A percentile compares a stretch with the other conserved stretches of the same genome.
phyloP scores from a whole-genome alignment of 1,140 invertebrate species.

The Paramacrobiotus metropolitanus region DNA sequence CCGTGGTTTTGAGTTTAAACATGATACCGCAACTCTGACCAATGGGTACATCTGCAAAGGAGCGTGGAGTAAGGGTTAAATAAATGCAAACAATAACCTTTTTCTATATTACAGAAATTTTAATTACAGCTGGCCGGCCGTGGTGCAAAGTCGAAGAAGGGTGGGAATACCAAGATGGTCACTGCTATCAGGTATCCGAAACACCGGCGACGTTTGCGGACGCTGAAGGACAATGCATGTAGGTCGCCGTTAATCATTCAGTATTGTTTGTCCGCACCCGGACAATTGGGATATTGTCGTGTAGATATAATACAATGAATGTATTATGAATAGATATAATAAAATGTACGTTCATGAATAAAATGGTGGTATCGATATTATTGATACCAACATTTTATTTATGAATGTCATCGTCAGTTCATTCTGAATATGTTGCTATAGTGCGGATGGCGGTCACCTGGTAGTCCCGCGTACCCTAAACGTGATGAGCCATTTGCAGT shows the following conservation, averaged over 20 bases:
- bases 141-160: not conserved
- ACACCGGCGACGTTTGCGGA: not conserved
- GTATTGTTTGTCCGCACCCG: too few relatives aligned
- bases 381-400: too few relatives aligned
- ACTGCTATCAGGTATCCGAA: not conserved
- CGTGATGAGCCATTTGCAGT: not conserved
- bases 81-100: not conserved
- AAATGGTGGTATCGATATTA: too few relatives aligned
- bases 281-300: too few relatives aligned
- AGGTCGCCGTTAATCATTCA: too few relatives aligned
- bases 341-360: too few relatives aligned
- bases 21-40: not conserved
- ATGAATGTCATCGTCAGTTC: too few relatives aligned
- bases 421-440: not conserved
- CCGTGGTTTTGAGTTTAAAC: not conserved
- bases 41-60: slow-evolving; percentile 4
- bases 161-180: not conserved
- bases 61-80: not conserved
- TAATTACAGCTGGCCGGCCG: not conserved
- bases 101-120: not conserved
- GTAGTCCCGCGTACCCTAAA: not conserved
- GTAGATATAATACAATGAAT: too few relatives aligned
- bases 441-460: not conserved
- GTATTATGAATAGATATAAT: too few relatives aligned
- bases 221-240: not conserved